These are phyloP conservation scores for Patagioenas fasciata DNA, from an alignment of 2,113 vertebrate genomes.

Conservation along the genomic window DNA sequence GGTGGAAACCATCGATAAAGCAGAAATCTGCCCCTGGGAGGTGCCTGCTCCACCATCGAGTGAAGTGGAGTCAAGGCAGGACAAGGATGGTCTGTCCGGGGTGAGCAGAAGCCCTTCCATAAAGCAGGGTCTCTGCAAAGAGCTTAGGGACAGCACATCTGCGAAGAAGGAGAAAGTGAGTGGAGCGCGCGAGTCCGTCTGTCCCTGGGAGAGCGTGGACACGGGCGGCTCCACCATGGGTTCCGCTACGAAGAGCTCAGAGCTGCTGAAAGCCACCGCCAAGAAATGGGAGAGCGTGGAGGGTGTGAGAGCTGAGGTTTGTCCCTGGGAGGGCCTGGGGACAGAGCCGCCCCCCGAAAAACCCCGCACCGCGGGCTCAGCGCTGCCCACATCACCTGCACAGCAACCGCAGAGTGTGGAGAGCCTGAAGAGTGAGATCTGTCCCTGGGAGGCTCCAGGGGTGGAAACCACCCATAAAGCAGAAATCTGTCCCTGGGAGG, in stretches of 20 bases:
- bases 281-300: too few species aligned
- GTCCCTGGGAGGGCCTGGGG: neutral
- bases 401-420: neutral
- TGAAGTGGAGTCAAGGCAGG: too few species aligned
- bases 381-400: neutral
- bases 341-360: neutral
- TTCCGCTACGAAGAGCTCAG: too few species aligned
- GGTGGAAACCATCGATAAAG: neutral
- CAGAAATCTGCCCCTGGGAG: neutral
- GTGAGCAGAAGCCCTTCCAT: too few species aligned
- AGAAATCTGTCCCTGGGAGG: constrained; percentile 75
- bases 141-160: too few species aligned
- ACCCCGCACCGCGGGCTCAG: neutral
- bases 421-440: neutral
- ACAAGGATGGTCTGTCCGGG: too few species aligned
- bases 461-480: constrained; percentile 36
- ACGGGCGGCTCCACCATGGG: too few species aligned
- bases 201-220: too few species aligned
- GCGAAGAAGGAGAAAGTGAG: too few species aligned
- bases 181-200: too few species aligned
- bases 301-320: neutral
- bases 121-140: too few species aligned
- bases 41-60: neutral
- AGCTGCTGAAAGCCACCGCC: too few species aligned
- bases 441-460: constrained; percentile 56